Evolutionary conservation across 2,797 vertebrate species (phyloP).

Genomic region (Girardinus metallicus): DNA sequence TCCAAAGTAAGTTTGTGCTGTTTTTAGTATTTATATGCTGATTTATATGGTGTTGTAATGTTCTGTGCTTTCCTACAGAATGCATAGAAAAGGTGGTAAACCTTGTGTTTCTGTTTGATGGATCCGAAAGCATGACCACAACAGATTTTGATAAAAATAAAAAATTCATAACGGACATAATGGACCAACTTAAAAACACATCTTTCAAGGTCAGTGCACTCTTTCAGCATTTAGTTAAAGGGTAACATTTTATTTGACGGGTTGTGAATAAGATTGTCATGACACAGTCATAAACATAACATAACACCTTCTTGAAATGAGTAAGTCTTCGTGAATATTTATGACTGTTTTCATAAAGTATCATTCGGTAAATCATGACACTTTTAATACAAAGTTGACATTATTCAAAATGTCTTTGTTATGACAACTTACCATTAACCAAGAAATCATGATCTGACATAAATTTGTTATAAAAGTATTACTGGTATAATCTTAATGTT

Average conservation of each 20-base stretch:
- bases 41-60: not conserved
- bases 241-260: no score
- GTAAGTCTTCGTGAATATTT: no score
- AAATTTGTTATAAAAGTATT: no score
- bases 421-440: no score
- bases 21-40: not conserved
- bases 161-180: constrained; percentile 81
- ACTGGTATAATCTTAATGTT: not conserved
- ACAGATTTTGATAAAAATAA: constrained; percentile 75
- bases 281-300: no score
- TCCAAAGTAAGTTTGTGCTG: constrained; percentile 75
- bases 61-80: constrained; percentile 62
- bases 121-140: constrained; percentile 75
- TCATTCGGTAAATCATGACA: no score
- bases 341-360: no score
- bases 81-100: constrained; percentile 83
- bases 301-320: no score
- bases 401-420: no score
- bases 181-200: constrained; percentile 72
- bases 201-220: constrained; percentile 79
- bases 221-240: not conserved
- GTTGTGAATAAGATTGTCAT: no score
- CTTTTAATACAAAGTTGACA: no score
- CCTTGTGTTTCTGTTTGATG: constrained; percentile 87
- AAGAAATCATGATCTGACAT: no score